Evolutionary conservation across 2,113 vertebrate genomes (phyloP).

Genomic region (Myotis lucifugus): DNA sequence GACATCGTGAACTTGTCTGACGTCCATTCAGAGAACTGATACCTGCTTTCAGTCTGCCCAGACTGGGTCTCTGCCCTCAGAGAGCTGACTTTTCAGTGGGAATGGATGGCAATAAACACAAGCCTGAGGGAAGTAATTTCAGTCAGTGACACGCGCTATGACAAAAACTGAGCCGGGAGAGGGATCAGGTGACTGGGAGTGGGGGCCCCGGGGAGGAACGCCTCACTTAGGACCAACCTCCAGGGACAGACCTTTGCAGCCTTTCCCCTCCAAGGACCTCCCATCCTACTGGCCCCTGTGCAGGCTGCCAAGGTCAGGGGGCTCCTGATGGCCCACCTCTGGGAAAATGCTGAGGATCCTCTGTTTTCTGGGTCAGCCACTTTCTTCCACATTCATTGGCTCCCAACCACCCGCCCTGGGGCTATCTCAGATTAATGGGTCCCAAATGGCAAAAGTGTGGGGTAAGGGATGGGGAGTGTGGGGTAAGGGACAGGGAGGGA

Average conservation of each 20-base stretch:
- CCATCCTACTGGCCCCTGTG: rapidly evolving
- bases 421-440: neutral
- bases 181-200: rapidly evolving
- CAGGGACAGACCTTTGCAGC: neutral
- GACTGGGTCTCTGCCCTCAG: neutral
- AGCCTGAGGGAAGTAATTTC: no score
- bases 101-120: neutral
- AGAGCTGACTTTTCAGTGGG: neutral
- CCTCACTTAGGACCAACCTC: neutral
- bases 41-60: neutral
- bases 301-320: rapidly evolving
- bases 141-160: neutral
- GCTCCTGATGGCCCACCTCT: neutral
- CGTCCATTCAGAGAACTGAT: neutral
- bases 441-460: constrained; percentile 1
- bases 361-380: neutral
- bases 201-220: rapidly evolving
- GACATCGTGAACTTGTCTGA: neutral
- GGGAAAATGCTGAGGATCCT: neutral
- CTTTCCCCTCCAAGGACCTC: no score
- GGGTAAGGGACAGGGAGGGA: neutral
- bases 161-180: neutral
- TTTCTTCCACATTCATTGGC: neutral
- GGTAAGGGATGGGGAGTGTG: neutral
- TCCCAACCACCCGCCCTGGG: neutral